Evolutionary conservation across 2,797 vertebrate genomes (phyloP), one percentile per base, ranked within the genome.

Genomic region (Sebastes taczanowskii): DNA sequence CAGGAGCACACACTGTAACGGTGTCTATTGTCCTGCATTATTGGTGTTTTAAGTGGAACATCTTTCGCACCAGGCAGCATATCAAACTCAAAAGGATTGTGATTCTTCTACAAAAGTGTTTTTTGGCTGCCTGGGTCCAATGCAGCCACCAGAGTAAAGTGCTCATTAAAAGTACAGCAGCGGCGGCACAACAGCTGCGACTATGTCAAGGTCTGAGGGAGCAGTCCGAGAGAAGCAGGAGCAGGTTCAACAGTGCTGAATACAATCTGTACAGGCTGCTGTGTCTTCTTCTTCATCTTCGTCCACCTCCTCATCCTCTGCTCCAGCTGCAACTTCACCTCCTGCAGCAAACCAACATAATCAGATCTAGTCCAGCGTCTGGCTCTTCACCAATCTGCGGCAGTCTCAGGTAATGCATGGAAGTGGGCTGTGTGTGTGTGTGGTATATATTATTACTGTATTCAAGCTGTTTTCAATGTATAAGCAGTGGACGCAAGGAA

Each of bases 311-410:
- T 83, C 84, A 22, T 84, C 80, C 42, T 89, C 71, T 3, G 27
- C 74, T 85, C 61, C 80, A 65, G 55, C 88, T 84, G 77, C 86
- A 88, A 75, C 83, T 83, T 81, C 74, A 80, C 46, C 82, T 71
- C 76, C 89, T 75, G 77, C 78, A 84, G 78, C 71, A 74, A 74
- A 73, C 42, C 11, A 77, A 71, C 61, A 63, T 2, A 30, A 76
- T 67, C 80, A 72, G 30, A 78, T 66, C 69, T 14, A 11, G 69
- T 77, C 64, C 79, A 16, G 22, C 58, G 7, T 56, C 76, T 25
- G 78, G 73, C 55, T 81, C 52, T 5, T 29, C 73, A 20, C 4
- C 1, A 61, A 80, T 76, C 88, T 75, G 77, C 83, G 2, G 66
- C 67, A 60, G 14, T 64, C 65, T 73, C 83, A 88, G 90, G 91